Evolutionary conservation across 2,113 vertebrate species (phyloP).

Genomic region (Oncorhynchus tshawytscha): DNA sequence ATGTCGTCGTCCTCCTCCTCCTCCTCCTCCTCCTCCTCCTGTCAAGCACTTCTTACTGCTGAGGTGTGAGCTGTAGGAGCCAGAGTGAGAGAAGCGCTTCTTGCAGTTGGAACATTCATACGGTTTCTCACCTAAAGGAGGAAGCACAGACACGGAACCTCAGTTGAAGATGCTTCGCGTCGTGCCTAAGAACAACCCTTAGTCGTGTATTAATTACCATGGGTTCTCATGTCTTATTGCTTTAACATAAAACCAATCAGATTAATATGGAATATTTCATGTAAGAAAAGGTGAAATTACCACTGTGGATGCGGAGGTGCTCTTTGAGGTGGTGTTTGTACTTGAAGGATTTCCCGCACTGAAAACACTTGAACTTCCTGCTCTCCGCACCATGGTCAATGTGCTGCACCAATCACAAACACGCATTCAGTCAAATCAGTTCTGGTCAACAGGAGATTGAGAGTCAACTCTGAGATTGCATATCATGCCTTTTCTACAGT

Average conservation of each 20-base stretch:
- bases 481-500: no score
- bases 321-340: slow-evolving; percentile 86
- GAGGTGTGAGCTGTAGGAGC: slow-evolving; percentile 82
- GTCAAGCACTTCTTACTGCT: slow-evolving; percentile 82
- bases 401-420: slow-evolving; percentile 22
- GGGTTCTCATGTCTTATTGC: no score
- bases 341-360: slow-evolving; percentile 84
- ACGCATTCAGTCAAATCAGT: not conserved
- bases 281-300: slow-evolving; percentile 55
- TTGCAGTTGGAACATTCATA: slow-evolving; percentile 82
- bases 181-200: no score
- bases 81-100: slow-evolving; percentile 82
- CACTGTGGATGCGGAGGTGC: slow-evolving; percentile 82
- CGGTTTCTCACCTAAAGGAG: slow-evolving; percentile 76
- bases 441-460: no score
- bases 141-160: slow-evolving; percentile 17
- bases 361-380: slow-evolving; percentile 80
- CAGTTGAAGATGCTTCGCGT: not conserved
- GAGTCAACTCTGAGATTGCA: no score
- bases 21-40: slow-evolving; percentile 44
- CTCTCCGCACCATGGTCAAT: slow-evolving; percentile 67
- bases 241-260: no score
- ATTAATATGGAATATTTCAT: no score
- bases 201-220: no score
- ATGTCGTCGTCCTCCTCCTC: not conserved